A percentile compares a stretch with the other conserved stretches of the same genome.
Conservation (phyloP, 1,140 invertebrate species). For the Drosophila kanapiae region DNA sequence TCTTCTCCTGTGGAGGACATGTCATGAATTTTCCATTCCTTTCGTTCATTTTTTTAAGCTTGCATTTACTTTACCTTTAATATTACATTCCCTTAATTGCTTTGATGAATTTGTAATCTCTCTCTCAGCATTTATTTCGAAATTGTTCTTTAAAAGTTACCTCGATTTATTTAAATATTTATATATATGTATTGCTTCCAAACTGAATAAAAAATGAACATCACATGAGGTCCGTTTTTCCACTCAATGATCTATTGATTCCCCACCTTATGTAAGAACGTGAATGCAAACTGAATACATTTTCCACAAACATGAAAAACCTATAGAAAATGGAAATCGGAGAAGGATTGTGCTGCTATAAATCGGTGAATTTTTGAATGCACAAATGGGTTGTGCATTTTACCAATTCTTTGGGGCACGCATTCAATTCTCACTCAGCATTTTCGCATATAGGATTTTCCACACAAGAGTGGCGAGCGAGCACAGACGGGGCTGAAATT, state of each 20-base stretch:
- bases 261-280: neutral
- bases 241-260: neutral
- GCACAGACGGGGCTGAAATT: slow-evolving; percentile 47
- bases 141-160: neutral
- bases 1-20: slow-evolving; percentile 5
- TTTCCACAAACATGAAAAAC: neutral
- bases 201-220: slow-evolving; percentile 16
- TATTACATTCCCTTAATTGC: neutral
- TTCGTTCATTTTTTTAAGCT: slow-evolving; percentile 1
- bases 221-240: neutral
- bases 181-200: neutral
- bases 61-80: too few species aligned
- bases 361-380: slow-evolving; percentile 15
- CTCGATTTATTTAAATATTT: neutral
- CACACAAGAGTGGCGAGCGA: neutral
- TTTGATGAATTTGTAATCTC: slow-evolving; percentile 6
- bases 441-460: neutral
- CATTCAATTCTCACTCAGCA: slow-evolving; percentile 2
- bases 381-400: slow-evolving; percentile 1
- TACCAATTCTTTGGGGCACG: slow-evolving; percentile 6
- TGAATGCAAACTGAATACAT: slow-evolving; percentile 6
- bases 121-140: neutral
- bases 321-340: neutral
- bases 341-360: slow-evolving; percentile 1
- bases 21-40: neutral